Conservation (phyloP, 2,888 invertebrate genomes). For the Leptinotarsa rubiginosa region DNA sequence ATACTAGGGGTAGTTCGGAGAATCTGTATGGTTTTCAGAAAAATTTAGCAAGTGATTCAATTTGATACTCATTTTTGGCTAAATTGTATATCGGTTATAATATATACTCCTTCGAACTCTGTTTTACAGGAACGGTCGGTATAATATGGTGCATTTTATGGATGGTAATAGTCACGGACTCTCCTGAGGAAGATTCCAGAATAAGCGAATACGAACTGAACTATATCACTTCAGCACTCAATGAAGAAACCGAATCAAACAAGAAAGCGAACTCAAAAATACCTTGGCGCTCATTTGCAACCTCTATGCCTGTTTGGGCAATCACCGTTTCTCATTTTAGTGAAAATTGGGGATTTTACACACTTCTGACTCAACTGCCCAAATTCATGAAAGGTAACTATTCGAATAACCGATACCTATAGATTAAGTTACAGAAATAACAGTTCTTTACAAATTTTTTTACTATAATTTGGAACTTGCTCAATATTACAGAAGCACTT, state of each 20-base stretch:
- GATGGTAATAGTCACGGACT: slow-evolving; percentile 78
- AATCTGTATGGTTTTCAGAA: too few species aligned
- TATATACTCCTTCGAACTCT: background rate
- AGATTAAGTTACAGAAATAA: too few species aligned
- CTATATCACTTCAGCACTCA: slow-evolving; percentile 75
- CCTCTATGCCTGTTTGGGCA: slow-evolving; percentile 85
- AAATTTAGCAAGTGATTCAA: too few species aligned
- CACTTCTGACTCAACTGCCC: slow-evolving; percentile 66
- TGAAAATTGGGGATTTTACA: slow-evolving; percentile 93
- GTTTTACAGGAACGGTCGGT: slow-evolving; percentile 71
- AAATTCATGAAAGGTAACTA: slow-evolving; percentile 45
- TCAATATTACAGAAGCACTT: too few species aligned
- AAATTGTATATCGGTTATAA: background rate
- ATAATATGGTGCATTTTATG: slow-evolving; percentile 79
- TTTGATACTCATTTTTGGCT: too few species aligned
- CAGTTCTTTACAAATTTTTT: too few species aligned
- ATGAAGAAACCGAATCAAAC: slow-evolving; percentile 63
- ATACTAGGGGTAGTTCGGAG: too few species aligned
- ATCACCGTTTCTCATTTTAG: slow-evolving; percentile 86
- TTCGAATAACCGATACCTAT: background rate
- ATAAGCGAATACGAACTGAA: slow-evolving; percentile 80
- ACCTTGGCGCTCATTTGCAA: slow-evolving; percentile 83
- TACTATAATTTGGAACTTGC: too few species aligned
- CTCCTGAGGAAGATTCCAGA: slow-evolving; percentile 79
- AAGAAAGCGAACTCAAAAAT: slow-evolving; percentile 70